phyloP scores from a whole-genome alignment of 2,888 invertebrate genomes.

The Drosophila monieri region DNA sequence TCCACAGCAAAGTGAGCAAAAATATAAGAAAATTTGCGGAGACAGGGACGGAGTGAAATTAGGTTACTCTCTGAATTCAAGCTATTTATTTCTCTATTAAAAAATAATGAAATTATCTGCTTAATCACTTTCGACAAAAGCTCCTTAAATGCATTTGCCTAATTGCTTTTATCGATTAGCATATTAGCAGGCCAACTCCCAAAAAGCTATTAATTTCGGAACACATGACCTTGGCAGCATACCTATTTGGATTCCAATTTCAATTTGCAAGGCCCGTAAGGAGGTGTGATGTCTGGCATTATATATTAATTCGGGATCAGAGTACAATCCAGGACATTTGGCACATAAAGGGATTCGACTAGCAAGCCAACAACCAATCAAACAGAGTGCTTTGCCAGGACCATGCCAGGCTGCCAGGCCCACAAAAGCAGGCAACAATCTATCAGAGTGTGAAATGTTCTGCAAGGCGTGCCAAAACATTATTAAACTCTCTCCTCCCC shows the following conservation, averaged over 20 bases:
- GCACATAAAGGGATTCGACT: constrained; percentile 10
- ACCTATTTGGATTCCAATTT: constrained; percentile 17
- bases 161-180: constrained; percentile 12
- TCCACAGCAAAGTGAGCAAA: not conserved
- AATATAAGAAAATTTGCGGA: too few species aligned
- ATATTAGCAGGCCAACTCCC: constrained; percentile 10
- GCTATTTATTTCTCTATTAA: too few species aligned
- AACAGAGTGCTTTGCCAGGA: constrained; percentile 60
- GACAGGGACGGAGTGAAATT: too few species aligned
- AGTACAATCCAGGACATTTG: constrained; percentile 8
- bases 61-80: too few species aligned
- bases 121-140: too few species aligned
- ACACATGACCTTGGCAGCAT: not conserved
- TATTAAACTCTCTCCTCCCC: constrained; percentile 50
- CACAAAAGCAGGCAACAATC: constrained; percentile 33
- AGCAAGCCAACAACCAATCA: constrained; percentile 68
- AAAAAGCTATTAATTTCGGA: constrained; percentile 5
- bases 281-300: constrained; percentile 22
- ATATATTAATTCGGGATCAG: constrained; percentile 49
- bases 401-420: constrained; percentile 22
- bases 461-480: constrained; percentile 53
- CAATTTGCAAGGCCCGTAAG: constrained; percentile 19
- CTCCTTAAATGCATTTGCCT: not conserved
- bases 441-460: constrained; percentile 48
- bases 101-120: not conserved